Percentiles rank a stretch among this genome's conserved stretches.
Evolutionary conservation across 2,113 vertebrate species (phyloP).

Genomic region (Coptodon rendalli): DNA sequence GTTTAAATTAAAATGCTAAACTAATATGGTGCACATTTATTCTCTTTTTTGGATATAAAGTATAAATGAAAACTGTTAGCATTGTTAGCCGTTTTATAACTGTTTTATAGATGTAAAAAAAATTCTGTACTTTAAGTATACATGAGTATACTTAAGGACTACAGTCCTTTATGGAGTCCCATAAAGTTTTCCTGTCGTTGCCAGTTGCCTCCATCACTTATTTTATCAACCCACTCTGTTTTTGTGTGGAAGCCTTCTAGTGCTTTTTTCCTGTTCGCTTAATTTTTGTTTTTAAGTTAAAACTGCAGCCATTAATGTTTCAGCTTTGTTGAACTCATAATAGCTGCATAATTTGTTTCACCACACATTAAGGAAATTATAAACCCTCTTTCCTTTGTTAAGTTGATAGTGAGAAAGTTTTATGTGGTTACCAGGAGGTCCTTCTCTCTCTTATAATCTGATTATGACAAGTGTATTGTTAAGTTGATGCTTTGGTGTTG

Average conservation of each 20-base stretch:
- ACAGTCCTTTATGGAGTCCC: background rate
- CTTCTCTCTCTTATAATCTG: background rate
- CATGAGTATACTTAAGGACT: background rate
- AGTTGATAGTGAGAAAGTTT: background rate
- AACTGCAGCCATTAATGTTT: background rate
- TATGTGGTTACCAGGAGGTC: background rate
- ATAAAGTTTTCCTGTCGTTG: background rate
- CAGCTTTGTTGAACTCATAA: background rate
- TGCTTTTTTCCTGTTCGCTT: accelerated
- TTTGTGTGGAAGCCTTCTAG: background rate
- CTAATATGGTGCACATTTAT: background rate
- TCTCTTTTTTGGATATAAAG: background rate
- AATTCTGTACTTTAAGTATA: background rate
- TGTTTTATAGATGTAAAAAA: background rate
- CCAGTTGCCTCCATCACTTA: background rate
- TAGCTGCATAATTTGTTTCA: background rate
- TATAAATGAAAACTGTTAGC: background rate
- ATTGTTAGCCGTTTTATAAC: background rate
- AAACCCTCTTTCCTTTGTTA: background rate
- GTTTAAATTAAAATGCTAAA: background rate
- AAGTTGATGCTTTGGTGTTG: background rate
- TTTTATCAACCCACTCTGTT: background rate
- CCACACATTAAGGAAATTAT: background rate
- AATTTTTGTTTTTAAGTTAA: background rate
- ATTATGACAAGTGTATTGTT: background rate